Evolutionary conservation across 2,113 vertebrate genomes (phyloP), one percentile per base, ranked within the genome.

Genomic region (Rhinogobius similis): DNA sequence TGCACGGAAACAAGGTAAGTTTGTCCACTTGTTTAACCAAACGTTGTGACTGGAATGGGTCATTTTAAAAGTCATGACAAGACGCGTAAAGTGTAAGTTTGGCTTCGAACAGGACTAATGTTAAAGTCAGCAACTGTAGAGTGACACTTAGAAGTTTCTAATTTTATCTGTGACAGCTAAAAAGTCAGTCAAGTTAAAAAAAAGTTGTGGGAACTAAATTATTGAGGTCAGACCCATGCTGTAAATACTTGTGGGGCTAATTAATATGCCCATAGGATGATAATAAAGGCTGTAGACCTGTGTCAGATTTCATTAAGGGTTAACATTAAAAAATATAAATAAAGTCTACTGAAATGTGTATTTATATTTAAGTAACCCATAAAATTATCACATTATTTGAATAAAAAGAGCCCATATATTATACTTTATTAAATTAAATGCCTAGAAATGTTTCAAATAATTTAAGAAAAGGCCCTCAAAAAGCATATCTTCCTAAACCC

Each of bases 1-100:
- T 26, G 41, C 23, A 43, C 43, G 53, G 44, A 43, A 67, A 52
- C 58, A 70, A 72, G 90, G 89, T 93, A 78, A 86, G 87, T 87
- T 7, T 12, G 11, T 14, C 52, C 13, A 53, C 52, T 62, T 18
- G 0, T 46, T 21, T 16, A 44, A 23, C 14, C n/a, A n/a, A 20
- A 36, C 29, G 20, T 32, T 36, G 56, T 36, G 27, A n/a, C 6
- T 29, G 18, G 10, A 10, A 61, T 29, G 27, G 18, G 16, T n/a
- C 8, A 61, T 5, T 27, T 12, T 7, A 58, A 29, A 58, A 27
- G 55, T 27, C 26, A 27, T 8, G 24, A 27, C 24, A 56, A 58
- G 14, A 27, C 29, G 3, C 4, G 23, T 53, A 24, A 53, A 58
- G 55, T 58, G 26, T 26, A 58, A 58, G 55, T 18, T 55, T 55